These are phyloP conservation scores for Eufriesea mexicana DNA, from an alignment of 1,140 invertebrate genomes.

Conservation along the genomic window DNA sequence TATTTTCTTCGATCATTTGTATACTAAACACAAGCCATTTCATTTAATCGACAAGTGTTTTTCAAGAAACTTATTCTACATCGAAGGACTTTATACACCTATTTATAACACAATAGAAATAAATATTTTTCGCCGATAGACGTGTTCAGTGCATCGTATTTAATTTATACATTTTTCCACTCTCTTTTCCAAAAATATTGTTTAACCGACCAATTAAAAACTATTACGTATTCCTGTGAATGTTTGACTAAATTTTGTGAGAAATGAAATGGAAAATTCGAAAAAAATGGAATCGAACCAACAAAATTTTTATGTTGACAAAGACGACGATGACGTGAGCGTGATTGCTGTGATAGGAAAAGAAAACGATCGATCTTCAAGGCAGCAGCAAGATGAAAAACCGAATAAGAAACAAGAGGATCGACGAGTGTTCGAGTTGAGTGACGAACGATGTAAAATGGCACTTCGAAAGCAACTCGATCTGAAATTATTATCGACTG, in stretches of 20 bases:
- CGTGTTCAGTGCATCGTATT: background rate
- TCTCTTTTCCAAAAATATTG: background rate
- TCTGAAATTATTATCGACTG: conserved; percentile 7
- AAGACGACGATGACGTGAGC: conserved; percentile 37
- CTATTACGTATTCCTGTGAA: background rate
- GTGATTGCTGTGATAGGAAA: conserved; percentile 41
- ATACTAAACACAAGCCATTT: background rate
- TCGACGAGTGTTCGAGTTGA: conserved; percentile 62
- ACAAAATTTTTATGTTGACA: background rate
- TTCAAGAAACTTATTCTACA: background rate
- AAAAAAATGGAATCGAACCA: background rate
- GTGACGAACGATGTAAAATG: conserved; percentile 66
- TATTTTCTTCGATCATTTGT: background rate
- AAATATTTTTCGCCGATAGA: background rate
- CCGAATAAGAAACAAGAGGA: background rate
- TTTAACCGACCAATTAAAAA: background rate
- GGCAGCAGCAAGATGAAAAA: background rate
- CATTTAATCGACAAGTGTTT: background rate
- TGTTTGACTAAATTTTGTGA: background rate
- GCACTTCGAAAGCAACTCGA: conserved; percentile 58
- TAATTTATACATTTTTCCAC: background rate
- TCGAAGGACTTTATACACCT: background rate
- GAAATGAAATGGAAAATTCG: background rate
- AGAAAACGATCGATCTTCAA: conserved; percentile 29
- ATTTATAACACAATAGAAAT: background rate